These are phyloP conservation scores for Eustalomyia histrio DNA, from an alignment of 2,888 invertebrate species.

Conservation along the genomic window DNA sequence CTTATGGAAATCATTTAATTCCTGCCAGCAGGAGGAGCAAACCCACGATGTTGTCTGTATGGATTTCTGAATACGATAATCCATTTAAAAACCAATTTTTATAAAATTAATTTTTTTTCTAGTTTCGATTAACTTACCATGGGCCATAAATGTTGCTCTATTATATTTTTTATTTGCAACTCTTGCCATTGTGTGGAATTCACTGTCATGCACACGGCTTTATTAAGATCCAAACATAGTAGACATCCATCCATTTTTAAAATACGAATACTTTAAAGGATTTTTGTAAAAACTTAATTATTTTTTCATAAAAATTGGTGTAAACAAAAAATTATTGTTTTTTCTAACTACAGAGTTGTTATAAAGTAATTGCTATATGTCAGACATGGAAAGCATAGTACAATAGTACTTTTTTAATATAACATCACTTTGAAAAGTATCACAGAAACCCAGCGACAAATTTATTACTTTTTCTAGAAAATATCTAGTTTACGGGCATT, in stretches of 20 bases:
- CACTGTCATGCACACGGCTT: not conserved
- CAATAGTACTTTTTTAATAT: not conserved
- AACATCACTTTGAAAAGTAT: not conserved
- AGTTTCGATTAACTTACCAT: slow-evolving; percentile 7
- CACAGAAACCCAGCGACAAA: too few relatives aligned
- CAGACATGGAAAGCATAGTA: not conserved
- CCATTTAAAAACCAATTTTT: too few relatives aligned
- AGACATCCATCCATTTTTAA: slow-evolving; percentile 10
- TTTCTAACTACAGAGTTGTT: not conserved
- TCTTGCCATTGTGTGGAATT: slow-evolving; percentile 26
- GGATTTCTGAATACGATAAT: not conserved
- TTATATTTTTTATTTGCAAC: not conserved
- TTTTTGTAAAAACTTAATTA: too few relatives aligned
- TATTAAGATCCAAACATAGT: slow-evolving; percentile 3
- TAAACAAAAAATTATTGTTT: not conserved
- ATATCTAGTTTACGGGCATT: too few relatives aligned
- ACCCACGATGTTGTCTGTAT: slow-evolving; percentile 48
- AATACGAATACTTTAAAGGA: not conserved
- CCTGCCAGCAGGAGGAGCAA: slow-evolving; percentile 71
- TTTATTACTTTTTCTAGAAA: too few relatives aligned
- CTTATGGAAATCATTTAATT: slow-evolving; percentile 69
- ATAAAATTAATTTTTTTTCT: not conserved
- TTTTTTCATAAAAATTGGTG: not conserved
- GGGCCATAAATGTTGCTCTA: slow-evolving; percentile 32
- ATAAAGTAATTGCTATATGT: not conserved